phyloP scores from a whole-genome alignment of 1,140 invertebrate genomes.

The Drosophila ananassae region DNA sequence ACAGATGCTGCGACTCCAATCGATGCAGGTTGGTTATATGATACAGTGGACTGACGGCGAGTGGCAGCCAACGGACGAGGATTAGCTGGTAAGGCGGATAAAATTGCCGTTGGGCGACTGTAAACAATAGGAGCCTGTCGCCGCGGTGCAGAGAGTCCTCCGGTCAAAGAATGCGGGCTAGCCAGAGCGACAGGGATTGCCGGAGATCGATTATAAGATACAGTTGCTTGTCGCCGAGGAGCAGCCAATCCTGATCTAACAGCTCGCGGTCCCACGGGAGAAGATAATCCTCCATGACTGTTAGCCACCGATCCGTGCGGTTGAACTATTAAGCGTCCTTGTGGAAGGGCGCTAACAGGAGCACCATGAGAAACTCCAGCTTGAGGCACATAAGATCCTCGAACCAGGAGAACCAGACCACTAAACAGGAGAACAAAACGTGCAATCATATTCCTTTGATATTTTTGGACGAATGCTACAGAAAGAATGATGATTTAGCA shows the following conservation, averaged over 20 bases:
- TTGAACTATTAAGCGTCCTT: background rate
- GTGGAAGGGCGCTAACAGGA: conserved; percentile 9
- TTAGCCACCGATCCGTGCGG: background rate
- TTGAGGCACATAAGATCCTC: background rate
- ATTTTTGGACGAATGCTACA: background rate
- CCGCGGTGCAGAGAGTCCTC: background rate
- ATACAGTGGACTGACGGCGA: background rate
- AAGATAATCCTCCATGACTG: conserved; percentile 3
- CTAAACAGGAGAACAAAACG: background rate
- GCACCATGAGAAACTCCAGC: background rate
- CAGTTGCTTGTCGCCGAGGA: background rate
- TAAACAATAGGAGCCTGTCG: background rate
- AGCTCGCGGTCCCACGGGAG: conserved; percentile 3
- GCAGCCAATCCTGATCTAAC: background rate
- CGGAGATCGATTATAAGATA: background rate
- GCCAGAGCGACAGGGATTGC: background rate
- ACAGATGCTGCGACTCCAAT: conserved; percentile 3
- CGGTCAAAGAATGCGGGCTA: background rate
- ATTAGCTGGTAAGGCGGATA: background rate
- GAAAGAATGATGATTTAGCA: background rate
- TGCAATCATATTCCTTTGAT: background rate
- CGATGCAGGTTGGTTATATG: background rate
- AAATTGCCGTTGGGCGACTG: background rate
- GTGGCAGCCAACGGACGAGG: background rate
- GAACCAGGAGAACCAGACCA: background rate